Conservation (phyloP, 2,113 vertebrate species). For the Malurus cyaneus region DNA sequence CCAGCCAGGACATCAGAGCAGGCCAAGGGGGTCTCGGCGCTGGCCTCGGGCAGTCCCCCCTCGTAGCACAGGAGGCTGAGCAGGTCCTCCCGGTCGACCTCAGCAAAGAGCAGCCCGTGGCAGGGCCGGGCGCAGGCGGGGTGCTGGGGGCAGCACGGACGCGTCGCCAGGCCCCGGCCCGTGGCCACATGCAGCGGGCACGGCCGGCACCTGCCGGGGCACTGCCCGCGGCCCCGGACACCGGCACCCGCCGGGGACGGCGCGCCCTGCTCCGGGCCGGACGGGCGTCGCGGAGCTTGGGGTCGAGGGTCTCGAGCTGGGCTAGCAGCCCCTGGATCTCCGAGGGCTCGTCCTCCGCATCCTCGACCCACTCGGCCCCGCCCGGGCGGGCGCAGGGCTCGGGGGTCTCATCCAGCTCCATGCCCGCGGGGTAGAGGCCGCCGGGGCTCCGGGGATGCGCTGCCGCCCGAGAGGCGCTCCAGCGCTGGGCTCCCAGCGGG, state of each 20-base stretch:
- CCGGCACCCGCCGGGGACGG: neutral
- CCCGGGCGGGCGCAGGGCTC: neutral
- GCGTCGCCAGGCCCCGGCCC: conserved; percentile 44
- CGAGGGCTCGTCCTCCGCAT: conserved; percentile 69
- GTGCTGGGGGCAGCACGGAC: neutral
- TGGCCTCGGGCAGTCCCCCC: neutral
- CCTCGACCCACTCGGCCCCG: neutral
- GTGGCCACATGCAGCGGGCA: conserved; percentile 74
- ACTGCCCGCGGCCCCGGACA: neutral
- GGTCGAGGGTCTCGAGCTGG: conserved; percentile 74
- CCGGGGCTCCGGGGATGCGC: neutral
- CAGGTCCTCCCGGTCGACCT: conserved; percentile 79
- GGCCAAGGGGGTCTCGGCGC: neutral
- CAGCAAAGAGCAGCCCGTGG: conserved; percentile 82
- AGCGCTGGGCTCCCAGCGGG: neutral
- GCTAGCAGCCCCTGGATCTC: conserved; percentile 77
- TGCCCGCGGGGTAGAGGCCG: neutral
- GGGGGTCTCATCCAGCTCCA: conserved; percentile 39
- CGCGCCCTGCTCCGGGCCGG: neutral
- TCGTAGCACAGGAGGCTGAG: conserved; percentile 80
- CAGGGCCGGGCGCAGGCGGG: neutral
- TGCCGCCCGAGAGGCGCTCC: rapidly evolving
- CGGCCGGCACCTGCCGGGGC: neutral
- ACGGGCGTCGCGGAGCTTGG: neutral
- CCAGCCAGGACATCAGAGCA: neutral